phyloP scores from a whole-genome alignment of 2,888 invertebrate species.

The Syrista parreyssii region DNA sequence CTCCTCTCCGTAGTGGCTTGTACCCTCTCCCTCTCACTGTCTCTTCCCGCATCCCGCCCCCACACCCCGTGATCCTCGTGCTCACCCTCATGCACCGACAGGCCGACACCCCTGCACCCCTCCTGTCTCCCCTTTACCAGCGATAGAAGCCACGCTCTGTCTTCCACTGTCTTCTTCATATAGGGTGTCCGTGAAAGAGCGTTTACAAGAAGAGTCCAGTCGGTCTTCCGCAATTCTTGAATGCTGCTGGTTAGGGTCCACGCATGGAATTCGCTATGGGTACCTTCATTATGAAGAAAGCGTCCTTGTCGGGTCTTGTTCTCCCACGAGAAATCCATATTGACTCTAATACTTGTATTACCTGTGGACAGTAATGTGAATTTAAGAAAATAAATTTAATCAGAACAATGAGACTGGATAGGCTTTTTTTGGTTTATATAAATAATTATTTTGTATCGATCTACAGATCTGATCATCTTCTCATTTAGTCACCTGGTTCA shows the following conservation, averaged over 20 bases:
- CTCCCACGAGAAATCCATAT: neutral
- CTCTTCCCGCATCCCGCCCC: constrained; percentile 23
- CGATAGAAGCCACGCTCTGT: constrained; percentile 14
- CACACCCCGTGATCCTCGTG: constrained; percentile 8
- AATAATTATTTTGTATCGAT: too few species aligned
- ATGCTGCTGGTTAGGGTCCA: too few species aligned
- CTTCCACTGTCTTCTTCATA: constrained; percentile 12
- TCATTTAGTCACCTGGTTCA: neutral
- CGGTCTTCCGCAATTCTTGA: neutral
- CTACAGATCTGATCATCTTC: neutral
- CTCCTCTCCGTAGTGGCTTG: neutral
- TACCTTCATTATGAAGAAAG: neutral
- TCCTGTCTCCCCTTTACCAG: constrained; percentile 17
- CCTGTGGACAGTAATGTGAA: too few species aligned
- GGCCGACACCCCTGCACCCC: neutral
- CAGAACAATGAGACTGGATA: too few species aligned
- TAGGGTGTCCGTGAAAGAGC: constrained; percentile 13
- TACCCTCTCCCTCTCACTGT: constrained; percentile 23
- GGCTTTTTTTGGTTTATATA: too few species aligned
- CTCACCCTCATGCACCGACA: neutral
- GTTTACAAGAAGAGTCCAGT: neutral
- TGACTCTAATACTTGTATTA: neutral
- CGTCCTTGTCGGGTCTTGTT: neutral
- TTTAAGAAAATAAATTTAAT: too few species aligned
- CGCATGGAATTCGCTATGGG: neutral